phyloP scores from a whole-genome alignment of 2,113 vertebrate species.

The Hemiprocne comata region DNA sequence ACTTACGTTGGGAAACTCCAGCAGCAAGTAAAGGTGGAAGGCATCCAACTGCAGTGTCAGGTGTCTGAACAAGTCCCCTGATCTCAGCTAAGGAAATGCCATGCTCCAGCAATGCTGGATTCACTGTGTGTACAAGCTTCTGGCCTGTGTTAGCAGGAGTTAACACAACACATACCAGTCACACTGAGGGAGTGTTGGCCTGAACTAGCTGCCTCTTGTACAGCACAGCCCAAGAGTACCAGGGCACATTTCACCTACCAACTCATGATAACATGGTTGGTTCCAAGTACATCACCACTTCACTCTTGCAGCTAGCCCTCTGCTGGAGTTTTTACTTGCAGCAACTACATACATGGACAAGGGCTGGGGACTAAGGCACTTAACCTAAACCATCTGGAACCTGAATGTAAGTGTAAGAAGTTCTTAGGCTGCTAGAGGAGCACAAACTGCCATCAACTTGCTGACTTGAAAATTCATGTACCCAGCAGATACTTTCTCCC shows the following conservation, averaged over 20 bases:
- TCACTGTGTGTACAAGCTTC: not conserved
- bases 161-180: not conserved
- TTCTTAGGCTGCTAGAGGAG: not conserved
- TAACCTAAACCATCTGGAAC: not conserved
- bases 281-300: not conserved
- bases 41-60: not conserved
- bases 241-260: not conserved
- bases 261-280: fast-evolving
- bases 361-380: not conserved
- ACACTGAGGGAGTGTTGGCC: not conserved
- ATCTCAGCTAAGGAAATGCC: not conserved
- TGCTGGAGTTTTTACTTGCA: not conserved
- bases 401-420: not conserved
- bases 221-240: fast-evolving
- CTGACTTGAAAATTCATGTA: not conserved
- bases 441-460: not conserved
- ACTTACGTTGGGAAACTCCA: not conserved
- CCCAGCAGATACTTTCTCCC: not conserved
- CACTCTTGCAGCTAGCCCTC: not conserved
- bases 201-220: not conserved
- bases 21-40: not conserved
- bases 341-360: too few species aligned
- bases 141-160: not conserved
- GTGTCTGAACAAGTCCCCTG: not conserved
- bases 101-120: not conserved